These are phyloP conservation scores for Congeria kusceri DNA, from an alignment of 2,888 invertebrate genomes.

Conservation along the genomic window DNA sequence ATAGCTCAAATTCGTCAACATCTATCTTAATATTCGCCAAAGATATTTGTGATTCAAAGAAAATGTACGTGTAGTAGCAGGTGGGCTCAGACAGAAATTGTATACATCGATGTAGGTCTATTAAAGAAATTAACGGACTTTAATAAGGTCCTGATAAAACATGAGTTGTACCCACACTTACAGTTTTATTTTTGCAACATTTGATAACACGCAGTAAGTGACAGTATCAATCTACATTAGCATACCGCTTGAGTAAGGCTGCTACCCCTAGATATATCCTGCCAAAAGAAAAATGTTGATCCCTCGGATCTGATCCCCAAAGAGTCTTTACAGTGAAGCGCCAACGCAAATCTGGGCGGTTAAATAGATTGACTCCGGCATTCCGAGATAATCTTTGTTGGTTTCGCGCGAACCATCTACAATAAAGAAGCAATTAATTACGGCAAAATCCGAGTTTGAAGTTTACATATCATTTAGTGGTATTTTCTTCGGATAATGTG, in stretches of 20 bases:
- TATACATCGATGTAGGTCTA: too few relatives aligned
- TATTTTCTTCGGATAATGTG: constrained; percentile 58
- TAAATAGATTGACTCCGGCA: constrained; percentile 61
- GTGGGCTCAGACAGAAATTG: too few relatives aligned
- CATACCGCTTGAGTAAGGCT: not conserved
- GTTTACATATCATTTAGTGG: constrained; percentile 61
- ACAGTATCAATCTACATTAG: too few relatives aligned
- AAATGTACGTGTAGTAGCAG: too few relatives aligned
- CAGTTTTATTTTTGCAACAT: too few relatives aligned
- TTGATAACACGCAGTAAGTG: too few relatives aligned
- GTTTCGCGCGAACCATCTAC: constrained; percentile 34
- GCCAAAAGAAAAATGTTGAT: constrained; percentile 54
- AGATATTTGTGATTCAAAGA: too few relatives aligned
- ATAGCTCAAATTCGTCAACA: too few relatives aligned
- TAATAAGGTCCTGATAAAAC: too few relatives aligned
- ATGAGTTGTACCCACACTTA: too few relatives aligned
- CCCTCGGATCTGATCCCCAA: constrained; percentile 47
- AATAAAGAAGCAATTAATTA: constrained; percentile 61
- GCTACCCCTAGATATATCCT: constrained; percentile 18
- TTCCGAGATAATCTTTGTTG: constrained; percentile 51
- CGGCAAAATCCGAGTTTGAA: constrained; percentile 56
- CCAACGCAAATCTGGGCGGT: constrained; percentile 56
- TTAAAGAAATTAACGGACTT: too few relatives aligned
- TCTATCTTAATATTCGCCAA: too few relatives aligned
- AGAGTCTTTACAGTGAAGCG: constrained; percentile 56